These are phyloP conservation scores for Progne subis DNA, from an alignment of 2,113 vertebrate species.

Conservation along the genomic window DNA sequence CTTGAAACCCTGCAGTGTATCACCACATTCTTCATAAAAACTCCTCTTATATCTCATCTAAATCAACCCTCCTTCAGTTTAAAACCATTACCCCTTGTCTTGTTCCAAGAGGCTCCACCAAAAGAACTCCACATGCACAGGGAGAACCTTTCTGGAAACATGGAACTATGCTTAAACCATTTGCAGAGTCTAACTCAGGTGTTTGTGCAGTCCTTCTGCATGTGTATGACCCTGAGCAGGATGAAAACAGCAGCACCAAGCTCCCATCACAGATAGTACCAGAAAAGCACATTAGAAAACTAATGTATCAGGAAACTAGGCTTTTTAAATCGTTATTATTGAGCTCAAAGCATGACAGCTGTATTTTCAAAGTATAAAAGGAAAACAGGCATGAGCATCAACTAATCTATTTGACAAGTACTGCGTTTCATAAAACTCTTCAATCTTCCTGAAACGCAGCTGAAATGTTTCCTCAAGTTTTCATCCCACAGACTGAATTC, in stretches of 20 bases:
- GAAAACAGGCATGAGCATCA: background rate
- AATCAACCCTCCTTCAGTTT: background rate
- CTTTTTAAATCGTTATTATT: background rate
- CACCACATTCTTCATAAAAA: background rate
- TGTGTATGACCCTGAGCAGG: accelerated
- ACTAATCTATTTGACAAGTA: background rate
- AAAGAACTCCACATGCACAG: background rate
- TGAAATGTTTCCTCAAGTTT: background rate
- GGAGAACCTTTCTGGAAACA: background rate
- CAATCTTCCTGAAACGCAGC: background rate
- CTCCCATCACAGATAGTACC: background rate
- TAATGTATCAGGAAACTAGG: background rate
- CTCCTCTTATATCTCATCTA: background rate
- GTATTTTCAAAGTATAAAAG: background rate
- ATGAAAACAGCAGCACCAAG: background rate
- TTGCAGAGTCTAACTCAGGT: background rate
- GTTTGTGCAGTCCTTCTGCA: background rate
- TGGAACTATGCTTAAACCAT: accelerated
- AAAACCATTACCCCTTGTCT: background rate
- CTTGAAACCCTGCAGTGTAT: background rate
- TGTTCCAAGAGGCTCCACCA: background rate
- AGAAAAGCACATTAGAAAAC: background rate
- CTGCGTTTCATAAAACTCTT: background rate
- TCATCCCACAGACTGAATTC: background rate
- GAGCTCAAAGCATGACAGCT: background rate